Evolutionary conservation across 2,888 invertebrate species (phyloP), one percentile per base, ranked within the genome.

Genomic region (Scaptomyza cyrtandrae): DNA sequence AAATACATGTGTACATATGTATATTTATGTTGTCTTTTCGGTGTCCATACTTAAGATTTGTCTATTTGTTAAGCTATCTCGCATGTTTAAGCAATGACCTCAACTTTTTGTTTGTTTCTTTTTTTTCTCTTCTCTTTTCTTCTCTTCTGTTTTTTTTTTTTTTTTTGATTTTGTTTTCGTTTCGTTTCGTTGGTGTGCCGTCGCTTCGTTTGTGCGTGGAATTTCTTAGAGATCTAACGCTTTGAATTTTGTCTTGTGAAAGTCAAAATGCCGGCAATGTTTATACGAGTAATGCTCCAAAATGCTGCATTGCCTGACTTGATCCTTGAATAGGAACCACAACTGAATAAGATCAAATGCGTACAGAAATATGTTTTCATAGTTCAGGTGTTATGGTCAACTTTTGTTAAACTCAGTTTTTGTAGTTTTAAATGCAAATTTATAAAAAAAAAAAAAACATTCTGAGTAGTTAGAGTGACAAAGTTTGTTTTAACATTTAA

Each of bases 31-130:
- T 37, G 13, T 16, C 29, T 39, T 68, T 48, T 61, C 37, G 45
- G 56, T 41, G 54, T 53, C 43, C 67, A 68, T 49, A 68, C 33
- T 55, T 43, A 27, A 57, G 45, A 60, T 59, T 75, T n/a, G 76
- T 71, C 63, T 75, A 62, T 71, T 71, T 75, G 64, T 70, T 59
- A 53, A 71, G 61, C 49, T 54, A 44, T 43, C 67, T 55, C 44
- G 61, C 61, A 39, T 62, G 66, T 67, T 73, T 80, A 75, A 81
- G 74, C 74, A 80, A 79, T 79, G 83, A 86, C 83, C 86, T 79
- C 80, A 69, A 53, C 64, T 59, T 67, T 75, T 75, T 13, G 72
- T 75, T 75, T 13, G 35, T 35, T 24, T 24, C 3, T 24, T 24
- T 24, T 24, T 24, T 54, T 49, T 41, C 39, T 29, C 35, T 53